phyloP scores from a whole-genome alignment of 2,888 invertebrate species.

The Aplocera efformata region DNA sequence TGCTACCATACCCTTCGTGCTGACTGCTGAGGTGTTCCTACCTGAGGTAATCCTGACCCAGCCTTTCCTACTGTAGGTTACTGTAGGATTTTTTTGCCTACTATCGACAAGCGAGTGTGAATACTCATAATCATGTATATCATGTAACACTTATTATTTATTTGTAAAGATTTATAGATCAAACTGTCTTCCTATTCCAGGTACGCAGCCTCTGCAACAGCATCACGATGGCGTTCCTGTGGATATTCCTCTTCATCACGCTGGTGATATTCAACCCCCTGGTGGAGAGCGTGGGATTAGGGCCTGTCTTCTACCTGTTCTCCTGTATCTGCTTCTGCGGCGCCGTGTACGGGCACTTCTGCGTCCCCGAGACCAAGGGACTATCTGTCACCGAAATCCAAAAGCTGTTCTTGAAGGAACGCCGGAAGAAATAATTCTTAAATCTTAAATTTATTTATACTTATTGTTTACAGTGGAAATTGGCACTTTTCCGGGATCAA shows the following conservation, averaged over 20 bases:
- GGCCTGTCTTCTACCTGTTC: constrained; percentile 60
- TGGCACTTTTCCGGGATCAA: too few species aligned
- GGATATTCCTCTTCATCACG: constrained; percentile 53
- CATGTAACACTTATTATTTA: too few species aligned
- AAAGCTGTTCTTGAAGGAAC: constrained; percentile 38
- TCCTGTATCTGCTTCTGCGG: constrained; percentile 50
- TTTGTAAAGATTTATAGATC: too few species aligned
- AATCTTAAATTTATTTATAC: neutral
- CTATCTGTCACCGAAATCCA: constrained; percentile 55
- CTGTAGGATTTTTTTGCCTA: neutral
- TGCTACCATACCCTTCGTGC: constrained; percentile 58
- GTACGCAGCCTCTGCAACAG: constrained; percentile 56
- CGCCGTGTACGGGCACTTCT: constrained; percentile 46
- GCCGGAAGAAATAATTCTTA: constrained; percentile 16
- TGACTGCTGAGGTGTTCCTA: constrained; percentile 62
- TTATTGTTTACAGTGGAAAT: neutral
- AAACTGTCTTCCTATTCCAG: constrained; percentile 35
- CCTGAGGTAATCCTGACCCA: constrained; percentile 47
- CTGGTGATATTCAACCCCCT: constrained; percentile 57
- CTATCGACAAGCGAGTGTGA: too few species aligned
- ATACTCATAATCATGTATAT: too few species aligned
- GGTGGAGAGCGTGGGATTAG: constrained; percentile 48
- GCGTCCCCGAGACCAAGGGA: constrained; percentile 67
- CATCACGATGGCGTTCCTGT: constrained; percentile 41
- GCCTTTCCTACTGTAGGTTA: neutral